Base-by-base conservation (phyloP, 1,140 invertebrate species). In the Trigoniulus corallinus region DNA sequence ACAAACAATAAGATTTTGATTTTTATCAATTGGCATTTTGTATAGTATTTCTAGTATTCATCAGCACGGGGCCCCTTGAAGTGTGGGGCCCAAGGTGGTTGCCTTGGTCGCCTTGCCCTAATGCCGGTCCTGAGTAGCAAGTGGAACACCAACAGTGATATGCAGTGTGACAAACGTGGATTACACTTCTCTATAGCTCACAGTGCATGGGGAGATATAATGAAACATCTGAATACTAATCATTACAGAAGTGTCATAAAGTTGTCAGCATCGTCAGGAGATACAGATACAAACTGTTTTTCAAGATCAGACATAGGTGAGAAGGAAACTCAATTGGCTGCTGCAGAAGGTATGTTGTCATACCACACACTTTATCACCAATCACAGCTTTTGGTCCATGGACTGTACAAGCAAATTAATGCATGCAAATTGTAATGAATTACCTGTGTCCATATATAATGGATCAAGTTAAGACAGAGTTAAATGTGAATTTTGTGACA, bases 311-410 rank as follows among this genome's bases (percentile, higher is more conserved):
- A 26, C 20, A 23, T 47, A 26, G 43, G 20, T 20, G 3, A 54
- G 20, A 27, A 1, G 40, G 29, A 54, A 27, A 7, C 34, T 15
- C 48, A 53, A 15, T 2, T 41, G n/a, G 48, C 50, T 46, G 53
- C 40, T 45, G 0, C 15, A 45, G 42, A 51, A 51, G 48, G 42
- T 2, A 46, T 49, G 7, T 13, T 52, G 15, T 39, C 42, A 13
- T 54, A 51, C 42, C 53, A 54, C 24, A 51, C 42, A 1, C 13
- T 51, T 25, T 21, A 46, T 29, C 53, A 54, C n/a, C 43, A 52
- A 54, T 41, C 48, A 54, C 23, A 46, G 48, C 26, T 54, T 54
- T 47, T 27, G 44, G 26, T 54, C 53, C 2, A 52, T 47, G n/a
- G 25, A 42, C 27, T 54, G 53, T 52, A 51, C 53, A 18, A 43